Percentiles rank a stretch among this genome's conserved stretches.
Evolutionary conservation across 2,888 invertebrate genomes (phyloP).

Genomic region (Scaptomyza tumidula): DNA sequence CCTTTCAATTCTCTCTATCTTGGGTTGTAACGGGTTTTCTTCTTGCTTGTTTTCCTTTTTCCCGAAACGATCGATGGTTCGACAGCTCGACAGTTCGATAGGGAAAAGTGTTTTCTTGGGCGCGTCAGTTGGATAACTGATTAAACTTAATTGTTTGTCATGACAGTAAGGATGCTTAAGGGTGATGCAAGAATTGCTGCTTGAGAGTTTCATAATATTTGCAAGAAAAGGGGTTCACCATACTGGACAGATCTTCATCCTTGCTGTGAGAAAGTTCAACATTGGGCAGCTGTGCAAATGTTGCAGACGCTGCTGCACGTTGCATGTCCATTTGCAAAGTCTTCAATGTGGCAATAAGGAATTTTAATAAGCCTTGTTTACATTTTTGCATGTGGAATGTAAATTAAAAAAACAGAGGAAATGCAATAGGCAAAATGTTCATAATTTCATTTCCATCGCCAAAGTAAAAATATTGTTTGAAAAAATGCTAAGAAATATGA

Average conservation of each 20-base stretch:
- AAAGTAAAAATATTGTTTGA: constrained; percentile 22
- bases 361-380: constrained; percentile 31
- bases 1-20: constrained; percentile 12
- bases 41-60: background rate
- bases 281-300: constrained; percentile 33
- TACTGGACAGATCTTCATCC: constrained; percentile 7
- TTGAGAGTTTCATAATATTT: constrained; percentile 59
- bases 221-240: constrained; percentile 39
- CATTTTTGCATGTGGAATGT: too few species aligned
- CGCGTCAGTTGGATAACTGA: constrained; percentile 61
- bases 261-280: constrained; percentile 32
- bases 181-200: constrained; percentile 19
- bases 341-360: constrained; percentile 1
- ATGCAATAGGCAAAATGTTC: constrained; percentile 35
- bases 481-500: constrained; percentile 22
- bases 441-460: constrained; percentile 61
- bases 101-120: constrained; percentile 65
- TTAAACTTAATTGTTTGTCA: constrained; percentile 63
- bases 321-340: constrained; percentile 13
- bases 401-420: too few species aligned
- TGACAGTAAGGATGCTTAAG: constrained; percentile 18
- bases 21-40: constrained; percentile 49
- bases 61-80: constrained; percentile 37
- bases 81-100: constrained; percentile 29
- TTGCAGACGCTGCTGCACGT: constrained; percentile 1